phyloP scores from a whole-genome alignment of 2,888 invertebrate species.

The Drosophila birchii region DNA sequence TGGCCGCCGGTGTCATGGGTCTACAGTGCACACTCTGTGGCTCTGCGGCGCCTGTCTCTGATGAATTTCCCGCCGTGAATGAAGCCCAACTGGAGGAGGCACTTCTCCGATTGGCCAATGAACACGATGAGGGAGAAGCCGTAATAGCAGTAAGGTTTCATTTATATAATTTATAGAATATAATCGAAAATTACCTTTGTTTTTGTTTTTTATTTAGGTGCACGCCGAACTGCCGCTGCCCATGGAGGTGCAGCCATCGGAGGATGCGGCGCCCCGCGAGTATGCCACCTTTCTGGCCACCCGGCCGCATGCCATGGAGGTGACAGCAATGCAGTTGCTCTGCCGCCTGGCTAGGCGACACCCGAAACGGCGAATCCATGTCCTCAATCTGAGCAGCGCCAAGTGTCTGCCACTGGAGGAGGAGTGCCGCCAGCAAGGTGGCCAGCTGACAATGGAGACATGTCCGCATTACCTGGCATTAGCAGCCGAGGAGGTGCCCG shows the following conservation, averaged over 20 bases:
- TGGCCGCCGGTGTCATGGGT: slow-evolving; percentile 89
- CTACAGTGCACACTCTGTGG: slow-evolving; percentile 90
- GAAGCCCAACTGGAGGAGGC: slow-evolving; percentile 87
- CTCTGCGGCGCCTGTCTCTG: slow-evolving; percentile 87
- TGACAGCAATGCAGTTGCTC: slow-evolving; percentile 87
- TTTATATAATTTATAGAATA: background rate
- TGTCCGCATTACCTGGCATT: slow-evolving; percentile 90
- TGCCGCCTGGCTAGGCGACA: slow-evolving; percentile 85
- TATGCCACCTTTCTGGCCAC: slow-evolving; percentile 88
- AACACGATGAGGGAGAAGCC: slow-evolving; percentile 86
- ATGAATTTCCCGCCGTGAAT: slow-evolving; percentile 88
- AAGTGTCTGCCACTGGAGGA: slow-evolving; percentile 87
- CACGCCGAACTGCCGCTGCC: slow-evolving; percentile 88
- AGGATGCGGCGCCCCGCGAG: slow-evolving; percentile 86
- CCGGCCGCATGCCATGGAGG: slow-evolving; percentile 89
- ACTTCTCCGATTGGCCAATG: slow-evolving; percentile 86
- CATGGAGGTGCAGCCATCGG: slow-evolving; percentile 52
- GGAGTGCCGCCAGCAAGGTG: slow-evolving; percentile 85
- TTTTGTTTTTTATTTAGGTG: slow-evolving; percentile 85
- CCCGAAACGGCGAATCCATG: slow-evolving; percentile 86
- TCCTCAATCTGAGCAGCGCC: slow-evolving; percentile 89
- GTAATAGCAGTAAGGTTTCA: slow-evolving; percentile 87
- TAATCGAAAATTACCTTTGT: background rate
- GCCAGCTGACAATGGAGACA: slow-evolving; percentile 89
- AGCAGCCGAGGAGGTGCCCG: slow-evolving; percentile 87